These are phyloP conservation scores for Anorthoa munda DNA, from an alignment of 2,888 invertebrate species.

Conservation along the genomic window DNA sequence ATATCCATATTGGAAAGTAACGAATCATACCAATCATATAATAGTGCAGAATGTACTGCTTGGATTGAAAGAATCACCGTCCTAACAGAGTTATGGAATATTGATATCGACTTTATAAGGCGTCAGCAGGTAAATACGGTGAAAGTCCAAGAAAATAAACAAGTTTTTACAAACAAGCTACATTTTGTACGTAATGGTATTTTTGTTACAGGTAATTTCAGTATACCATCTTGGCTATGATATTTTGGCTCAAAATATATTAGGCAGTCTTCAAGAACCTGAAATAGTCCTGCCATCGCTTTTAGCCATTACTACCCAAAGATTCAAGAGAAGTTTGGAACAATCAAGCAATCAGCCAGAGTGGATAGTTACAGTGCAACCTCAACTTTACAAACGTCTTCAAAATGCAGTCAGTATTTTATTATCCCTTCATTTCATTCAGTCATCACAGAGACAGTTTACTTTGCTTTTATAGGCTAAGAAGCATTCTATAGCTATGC, in stretches of 20 bases:
- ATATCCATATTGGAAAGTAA: conserved; percentile 92
- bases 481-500: background rate
- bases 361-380: conserved; percentile 94
- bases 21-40: conserved; percentile 84
- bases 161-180: background rate
- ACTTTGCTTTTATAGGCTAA: conserved; percentile 1
- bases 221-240: conserved; percentile 92
- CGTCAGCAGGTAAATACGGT: conserved; percentile 93
- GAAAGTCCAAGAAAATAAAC: background rate
- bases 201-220: conserved; percentile 88
- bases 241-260: conserved; percentile 91
- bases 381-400: conserved; percentile 94
- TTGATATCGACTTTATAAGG: conserved; percentile 93
- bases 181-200: background rate
- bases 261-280: conserved; percentile 93
- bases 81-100: conserved; percentile 94
- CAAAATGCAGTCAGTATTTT: conserved; percentile 91
- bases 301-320: conserved; percentile 95
- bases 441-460: background rate
- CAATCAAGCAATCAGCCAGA: conserved; percentile 91
- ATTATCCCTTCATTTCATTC: background rate
- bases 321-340: conserved; percentile 93
- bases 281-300: conserved; percentile 93
- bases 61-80: conserved; percentile 94
- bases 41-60: conserved; percentile 82